These are phyloP conservation scores for Triplophysa rosa DNA, from an alignment of 2,113 vertebrate genomes.

Conservation along the genomic window DNA sequence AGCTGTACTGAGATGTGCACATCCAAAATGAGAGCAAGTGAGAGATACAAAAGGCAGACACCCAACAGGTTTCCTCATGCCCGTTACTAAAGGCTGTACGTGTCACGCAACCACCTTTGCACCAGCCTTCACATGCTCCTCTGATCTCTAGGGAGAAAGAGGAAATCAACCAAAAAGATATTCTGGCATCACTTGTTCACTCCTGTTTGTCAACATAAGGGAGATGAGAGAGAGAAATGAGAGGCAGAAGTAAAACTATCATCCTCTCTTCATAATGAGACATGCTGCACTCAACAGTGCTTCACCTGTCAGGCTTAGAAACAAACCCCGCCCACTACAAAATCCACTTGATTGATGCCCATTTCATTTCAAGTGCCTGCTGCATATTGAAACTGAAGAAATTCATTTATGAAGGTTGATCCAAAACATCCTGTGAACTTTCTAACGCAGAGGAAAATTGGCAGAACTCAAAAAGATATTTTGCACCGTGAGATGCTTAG, in stretches of 20 bases:
- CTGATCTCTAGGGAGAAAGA: neutral
- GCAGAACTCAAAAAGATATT: neutral
- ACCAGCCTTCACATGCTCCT: neutral
- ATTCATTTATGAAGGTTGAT: neutral
- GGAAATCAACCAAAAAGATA: no score
- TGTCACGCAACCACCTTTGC: neutral
- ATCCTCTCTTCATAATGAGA: conserved; percentile 7
- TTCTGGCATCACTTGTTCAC: neutral
- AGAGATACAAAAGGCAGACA: neutral
- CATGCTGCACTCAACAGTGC: conserved; percentile 7
- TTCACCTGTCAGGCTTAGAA: conserved; percentile 16
- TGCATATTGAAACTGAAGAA: neutral
- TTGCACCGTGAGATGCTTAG: neutral
- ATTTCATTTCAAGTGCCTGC: neutral
- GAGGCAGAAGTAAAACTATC: neutral
- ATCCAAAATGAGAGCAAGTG: neutral
- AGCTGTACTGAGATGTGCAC: no score
- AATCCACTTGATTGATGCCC: no score
- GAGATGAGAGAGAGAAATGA: neutral
- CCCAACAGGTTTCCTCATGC: neutral
- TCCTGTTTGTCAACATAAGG: neutral
- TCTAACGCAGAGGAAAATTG: neutral
- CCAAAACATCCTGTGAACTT: conserved; percentile 4
- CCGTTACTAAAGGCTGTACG: neutral
- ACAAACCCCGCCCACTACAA: neutral